These are phyloP conservation scores for Amphiura filiformis DNA, from an alignment of 35 echinoderm and acorn worm genomes.

Conservation along the genomic window DNA sequence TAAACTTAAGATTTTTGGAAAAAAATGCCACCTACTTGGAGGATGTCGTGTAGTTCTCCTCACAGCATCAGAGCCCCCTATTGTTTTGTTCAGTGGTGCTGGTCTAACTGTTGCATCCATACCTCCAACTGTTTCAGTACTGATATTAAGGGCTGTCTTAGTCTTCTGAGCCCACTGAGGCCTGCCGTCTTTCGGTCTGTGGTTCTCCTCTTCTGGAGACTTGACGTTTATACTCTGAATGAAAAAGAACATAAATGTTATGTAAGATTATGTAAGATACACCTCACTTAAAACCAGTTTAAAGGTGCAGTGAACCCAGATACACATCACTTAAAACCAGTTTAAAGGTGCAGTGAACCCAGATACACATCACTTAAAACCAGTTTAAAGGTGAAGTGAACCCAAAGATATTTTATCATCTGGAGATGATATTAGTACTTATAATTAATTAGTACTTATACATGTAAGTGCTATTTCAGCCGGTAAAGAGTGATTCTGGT, in stretches of 20 bases:
- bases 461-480: no score
- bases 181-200: slow-evolving; percentile 11
- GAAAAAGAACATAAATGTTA: neutral
- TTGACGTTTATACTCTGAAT: slow-evolving; percentile 36
- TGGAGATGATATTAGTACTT: no score
- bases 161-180: slow-evolving; percentile 67
- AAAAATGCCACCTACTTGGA: slow-evolving; percentile 82
- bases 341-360: no score
- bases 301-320: no score
- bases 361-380: no score
- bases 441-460: no score
- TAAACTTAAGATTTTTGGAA: no score
- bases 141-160: slow-evolving; percentile 15
- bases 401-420: no score
- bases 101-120: slow-evolving; percentile 64
- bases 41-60: slow-evolving; percentile 55
- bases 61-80: slow-evolving; percentile 31
- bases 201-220: neutral
- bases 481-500: no score
- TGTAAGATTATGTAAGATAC: neutral
- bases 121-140: slow-evolving; percentile 30
- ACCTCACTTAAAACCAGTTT: neutral
- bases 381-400: no score
- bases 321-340: no score
- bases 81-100: slow-evolving; percentile 41